Evolutionary conservation across 2,888 invertebrate species (phyloP).

Genomic region (Ctena decussata): DNA sequence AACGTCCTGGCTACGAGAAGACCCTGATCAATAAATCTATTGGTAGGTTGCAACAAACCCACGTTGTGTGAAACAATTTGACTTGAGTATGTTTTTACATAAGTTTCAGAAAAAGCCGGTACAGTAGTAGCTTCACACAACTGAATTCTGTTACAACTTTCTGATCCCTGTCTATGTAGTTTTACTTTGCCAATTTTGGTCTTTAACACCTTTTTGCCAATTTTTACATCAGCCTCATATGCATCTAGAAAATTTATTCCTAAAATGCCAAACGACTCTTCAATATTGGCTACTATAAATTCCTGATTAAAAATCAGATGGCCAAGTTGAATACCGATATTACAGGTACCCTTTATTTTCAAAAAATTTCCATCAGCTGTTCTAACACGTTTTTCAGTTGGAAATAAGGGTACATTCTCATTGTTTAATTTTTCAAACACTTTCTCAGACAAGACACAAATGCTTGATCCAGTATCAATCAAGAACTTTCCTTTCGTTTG

Average conservation of each 20-base stretch:
- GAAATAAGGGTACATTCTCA: background rate
- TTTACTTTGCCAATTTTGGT: background rate
- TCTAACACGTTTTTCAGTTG: background rate
- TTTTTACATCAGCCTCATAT: background rate
- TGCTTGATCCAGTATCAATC: background rate
- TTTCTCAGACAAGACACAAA: background rate
- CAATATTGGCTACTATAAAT: background rate
- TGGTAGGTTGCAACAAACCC: background rate
- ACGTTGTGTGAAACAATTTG: background rate
- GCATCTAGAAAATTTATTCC: constrained; percentile 1
- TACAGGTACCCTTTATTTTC: background rate
- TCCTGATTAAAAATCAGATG: background rate
- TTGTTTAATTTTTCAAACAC: background rate
- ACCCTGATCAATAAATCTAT: background rate
- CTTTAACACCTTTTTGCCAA: background rate
- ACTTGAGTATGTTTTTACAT: background rate
- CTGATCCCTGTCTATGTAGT: background rate
- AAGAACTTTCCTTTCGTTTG: background rate
- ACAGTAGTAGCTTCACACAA: background rate
- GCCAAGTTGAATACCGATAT: background rate
- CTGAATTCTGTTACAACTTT: background rate
- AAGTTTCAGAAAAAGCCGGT: background rate
- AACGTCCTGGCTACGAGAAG: background rate
- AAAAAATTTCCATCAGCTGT: background rate
- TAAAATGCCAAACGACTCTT: background rate